phyloP scores from a whole-genome alignment of 2,888 invertebrate genomes.

The Aromia moschata region DNA sequence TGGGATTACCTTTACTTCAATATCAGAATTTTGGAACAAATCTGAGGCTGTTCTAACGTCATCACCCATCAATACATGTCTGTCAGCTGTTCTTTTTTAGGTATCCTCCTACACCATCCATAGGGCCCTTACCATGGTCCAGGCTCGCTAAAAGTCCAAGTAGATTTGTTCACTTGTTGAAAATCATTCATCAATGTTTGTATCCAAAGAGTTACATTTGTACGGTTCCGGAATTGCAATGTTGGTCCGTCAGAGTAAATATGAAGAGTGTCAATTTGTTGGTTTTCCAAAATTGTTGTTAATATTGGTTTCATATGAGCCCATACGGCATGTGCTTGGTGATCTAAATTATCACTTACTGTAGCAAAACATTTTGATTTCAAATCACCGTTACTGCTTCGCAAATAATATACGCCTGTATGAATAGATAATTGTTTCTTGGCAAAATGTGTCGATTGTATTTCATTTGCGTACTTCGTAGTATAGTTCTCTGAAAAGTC shows the following conservation, averaged over 20 bases:
- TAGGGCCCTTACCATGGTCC: slow-evolving; percentile 22
- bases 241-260: slow-evolving; percentile 23
- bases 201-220: slow-evolving; percentile 18
- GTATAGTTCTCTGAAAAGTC: slow-evolving; percentile 21
- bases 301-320: slow-evolving; percentile 17
- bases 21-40: slow-evolving; percentile 13
- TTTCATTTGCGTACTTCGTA: slow-evolving; percentile 9
- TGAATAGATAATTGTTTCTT: slow-evolving; percentile 12
- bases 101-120: slow-evolving; percentile 22
- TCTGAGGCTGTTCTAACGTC: slow-evolving; percentile 15
- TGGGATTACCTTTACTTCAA: slow-evolving; percentile 1
- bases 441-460: slow-evolving; percentile 15
- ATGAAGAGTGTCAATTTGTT: slow-evolving; percentile 17
- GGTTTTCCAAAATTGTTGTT: slow-evolving; percentile 16
- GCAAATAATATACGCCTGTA: slow-evolving; percentile 12
- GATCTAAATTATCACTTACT: slow-evolving; percentile 17
- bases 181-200: slow-evolving; percentile 20
- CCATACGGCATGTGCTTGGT: slow-evolving; percentile 15
- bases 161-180: slow-evolving; percentile 11
- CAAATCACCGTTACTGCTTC: slow-evolving; percentile 7
- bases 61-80: slow-evolving; percentile 16
- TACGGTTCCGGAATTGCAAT: slow-evolving; percentile 7
- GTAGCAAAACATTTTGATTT: slow-evolving; percentile 25
- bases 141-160: slow-evolving; percentile 22
- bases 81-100: slow-evolving; percentile 21